These are phyloP conservation scores for Julus scandinavius DNA, from an alignment of 2,888 invertebrate genomes.

Conservation along the genomic window DNA sequence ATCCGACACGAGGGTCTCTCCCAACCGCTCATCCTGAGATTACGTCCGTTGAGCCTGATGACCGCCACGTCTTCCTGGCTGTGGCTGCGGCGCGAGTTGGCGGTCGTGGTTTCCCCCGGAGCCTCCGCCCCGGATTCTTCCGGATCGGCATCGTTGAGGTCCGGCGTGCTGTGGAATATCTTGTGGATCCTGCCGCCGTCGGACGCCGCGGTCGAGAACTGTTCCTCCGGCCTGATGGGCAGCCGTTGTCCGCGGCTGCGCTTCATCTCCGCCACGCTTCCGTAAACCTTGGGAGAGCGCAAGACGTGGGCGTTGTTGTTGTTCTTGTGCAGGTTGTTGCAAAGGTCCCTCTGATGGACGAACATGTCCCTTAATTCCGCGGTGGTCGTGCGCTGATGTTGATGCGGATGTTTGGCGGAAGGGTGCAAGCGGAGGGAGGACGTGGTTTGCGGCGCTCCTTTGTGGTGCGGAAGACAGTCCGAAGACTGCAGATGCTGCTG, in stretches of 20 bases:
- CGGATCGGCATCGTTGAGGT: constrained; percentile 66
- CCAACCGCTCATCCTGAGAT: constrained; percentile 64
- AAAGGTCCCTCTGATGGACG: constrained; percentile 81
- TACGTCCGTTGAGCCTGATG: constrained; percentile 60
- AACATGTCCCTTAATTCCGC: constrained; percentile 93
- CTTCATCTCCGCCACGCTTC: constrained; percentile 96
- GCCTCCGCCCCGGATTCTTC: constrained; percentile 33
- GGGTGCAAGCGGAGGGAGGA: constrained; percentile 71
- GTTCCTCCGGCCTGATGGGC: background rate
- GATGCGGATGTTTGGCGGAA: constrained; percentile 77
- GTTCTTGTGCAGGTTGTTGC: constrained; percentile 66
- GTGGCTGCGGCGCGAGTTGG: constrained; percentile 64
- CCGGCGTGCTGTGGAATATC: constrained; percentile 91
- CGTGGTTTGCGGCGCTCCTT: background rate
- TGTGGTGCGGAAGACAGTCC: constrained; percentile 36
- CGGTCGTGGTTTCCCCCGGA: background rate
- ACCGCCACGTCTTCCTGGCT: constrained; percentile 75
- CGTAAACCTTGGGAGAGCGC: constrained; percentile 79
- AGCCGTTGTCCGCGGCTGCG: constrained; percentile 71
- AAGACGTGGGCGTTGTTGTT: constrained; percentile 77
- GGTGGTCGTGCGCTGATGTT: constrained; percentile 87
- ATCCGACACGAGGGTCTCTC: constrained; percentile 57
- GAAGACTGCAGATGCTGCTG: constrained; percentile 56
- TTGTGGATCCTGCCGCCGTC: constrained; percentile 73
- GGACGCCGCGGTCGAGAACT: constrained; percentile 61